Evolutionary conservation across 2,113 vertebrate species (phyloP).

Genomic region (Plecturocebus donacophilus): DNA sequence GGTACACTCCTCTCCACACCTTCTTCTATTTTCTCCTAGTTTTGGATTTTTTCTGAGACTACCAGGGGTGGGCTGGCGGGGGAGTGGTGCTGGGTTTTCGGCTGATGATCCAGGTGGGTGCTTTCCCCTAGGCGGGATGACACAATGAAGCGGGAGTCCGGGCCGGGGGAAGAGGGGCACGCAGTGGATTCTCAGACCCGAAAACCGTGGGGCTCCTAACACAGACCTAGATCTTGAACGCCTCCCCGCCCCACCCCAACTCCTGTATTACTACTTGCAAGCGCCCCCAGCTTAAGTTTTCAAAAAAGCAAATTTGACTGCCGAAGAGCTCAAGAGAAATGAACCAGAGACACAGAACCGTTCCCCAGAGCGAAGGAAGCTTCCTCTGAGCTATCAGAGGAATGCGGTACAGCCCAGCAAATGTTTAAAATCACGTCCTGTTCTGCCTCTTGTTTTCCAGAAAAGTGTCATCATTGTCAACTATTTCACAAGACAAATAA

Average conservation of each 20-base stretch:
- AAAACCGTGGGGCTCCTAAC: slow-evolving; percentile 47
- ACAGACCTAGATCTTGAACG: slow-evolving; percentile 14
- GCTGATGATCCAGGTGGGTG: background rate
- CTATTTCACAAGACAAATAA: slow-evolving; percentile 78
- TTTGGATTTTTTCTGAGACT: slow-evolving; percentile 62
- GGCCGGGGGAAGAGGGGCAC: background rate
- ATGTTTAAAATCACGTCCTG: slow-evolving; percentile 71
- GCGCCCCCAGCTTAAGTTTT: background rate
- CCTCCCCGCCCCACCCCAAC: too few species aligned
- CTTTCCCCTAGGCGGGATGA: background rate
- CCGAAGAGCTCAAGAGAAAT: slow-evolving; percentile 48
- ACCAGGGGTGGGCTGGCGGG: background rate
- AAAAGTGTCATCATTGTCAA: slow-evolving; percentile 70
- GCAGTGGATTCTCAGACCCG: slow-evolving; percentile 73
- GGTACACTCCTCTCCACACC: background rate
- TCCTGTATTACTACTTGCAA: background rate
- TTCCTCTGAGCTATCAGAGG: slow-evolving; percentile 44
- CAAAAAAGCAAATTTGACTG: slow-evolving; percentile 51
- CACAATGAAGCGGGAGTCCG: background rate
- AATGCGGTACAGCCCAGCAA: slow-evolving; percentile 53
- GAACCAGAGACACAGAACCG: background rate
- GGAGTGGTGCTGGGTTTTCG: background rate
- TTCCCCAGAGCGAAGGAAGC: background rate
- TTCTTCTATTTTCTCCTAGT: slow-evolving; percentile 35
- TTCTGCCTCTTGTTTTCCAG: slow-evolving; percentile 67